A percentile compares a stretch with the other conserved stretches of the same genome.
Evolutionary conservation across 2,888 invertebrate genomes (phyloP).

Genomic region (Plagodis pulveraria): DNA sequence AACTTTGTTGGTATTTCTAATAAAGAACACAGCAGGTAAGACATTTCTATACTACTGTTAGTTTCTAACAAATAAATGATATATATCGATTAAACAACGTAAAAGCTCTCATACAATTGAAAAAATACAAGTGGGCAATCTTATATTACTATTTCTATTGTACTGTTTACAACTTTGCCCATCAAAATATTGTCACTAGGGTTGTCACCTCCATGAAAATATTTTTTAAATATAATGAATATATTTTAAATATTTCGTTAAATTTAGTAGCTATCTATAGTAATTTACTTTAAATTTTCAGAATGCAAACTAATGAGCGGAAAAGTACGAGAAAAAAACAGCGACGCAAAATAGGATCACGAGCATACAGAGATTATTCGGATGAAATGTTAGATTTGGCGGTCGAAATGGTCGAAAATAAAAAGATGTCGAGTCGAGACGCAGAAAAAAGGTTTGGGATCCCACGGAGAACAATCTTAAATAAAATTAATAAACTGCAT

Average conservation of each 20-base stretch:
- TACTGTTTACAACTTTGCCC: conserved; percentile 21
- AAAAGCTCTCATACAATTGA: conserved; percentile 3
- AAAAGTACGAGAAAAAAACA: conserved; percentile 12
- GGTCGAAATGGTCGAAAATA: conserved; percentile 22
- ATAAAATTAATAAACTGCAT: conserved; percentile 23
- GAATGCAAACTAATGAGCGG: background rate
- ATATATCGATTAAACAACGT: conserved; percentile 8
- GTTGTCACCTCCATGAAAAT: conserved; percentile 16
- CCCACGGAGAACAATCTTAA: conserved; percentile 33
- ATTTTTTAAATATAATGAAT: conserved; percentile 1
- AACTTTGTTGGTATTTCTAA: background rate
- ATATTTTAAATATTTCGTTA: too few species aligned
- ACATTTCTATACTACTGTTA: conserved; percentile 2
- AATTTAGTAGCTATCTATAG: too few species aligned
- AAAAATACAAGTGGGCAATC: conserved; percentile 13
- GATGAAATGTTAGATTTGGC: conserved; percentile 23
- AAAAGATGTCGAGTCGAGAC: conserved; percentile 9
- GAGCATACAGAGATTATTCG: conserved; percentile 17
- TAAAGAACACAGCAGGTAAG: conserved; percentile 9
- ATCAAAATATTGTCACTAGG: conserved; percentile 19
- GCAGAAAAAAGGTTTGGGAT: conserved; percentile 34
- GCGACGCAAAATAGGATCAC: conserved; percentile 11
- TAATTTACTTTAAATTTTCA: conserved; percentile 5
- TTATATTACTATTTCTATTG: conserved; percentile 14
- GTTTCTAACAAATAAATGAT: conserved; percentile 14